phyloP scores from a whole-genome alignment of 2,888 invertebrate genomes.

The Rotaria sp. region DNA sequence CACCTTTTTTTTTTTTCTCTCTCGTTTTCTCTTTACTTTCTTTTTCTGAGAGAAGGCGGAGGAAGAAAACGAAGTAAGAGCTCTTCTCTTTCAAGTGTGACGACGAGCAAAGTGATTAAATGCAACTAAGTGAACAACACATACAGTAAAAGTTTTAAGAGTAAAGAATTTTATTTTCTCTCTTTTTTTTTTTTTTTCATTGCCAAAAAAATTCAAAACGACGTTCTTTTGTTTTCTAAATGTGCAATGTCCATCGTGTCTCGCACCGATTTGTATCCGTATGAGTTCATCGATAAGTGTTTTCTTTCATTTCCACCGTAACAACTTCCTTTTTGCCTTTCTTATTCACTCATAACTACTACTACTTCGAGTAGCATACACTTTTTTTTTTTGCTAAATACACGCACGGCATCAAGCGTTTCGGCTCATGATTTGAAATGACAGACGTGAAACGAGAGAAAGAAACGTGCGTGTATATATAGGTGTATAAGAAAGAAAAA shows the following conservation, averaged over 20 bases:
- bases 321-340: slow-evolving; percentile 19
- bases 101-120: slow-evolving; percentile 17
- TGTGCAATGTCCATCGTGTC: not conserved
- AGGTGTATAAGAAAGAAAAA: not conserved
- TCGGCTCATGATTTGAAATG: slow-evolving; percentile 22
- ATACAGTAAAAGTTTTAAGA: not conserved
- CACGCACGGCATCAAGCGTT: slow-evolving; percentile 15
- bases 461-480: not conserved
- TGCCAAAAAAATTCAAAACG: not conserved
- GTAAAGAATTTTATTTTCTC: not conserved
- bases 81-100: slow-evolving; percentile 13
- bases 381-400: not conserved
- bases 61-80: not conserved
- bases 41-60: not conserved
- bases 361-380: not conserved
- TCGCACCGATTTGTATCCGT: not conserved
- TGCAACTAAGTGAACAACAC: not conserved
- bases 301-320: slow-evolving; percentile 17
- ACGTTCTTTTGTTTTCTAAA: not conserved
- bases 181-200: not conserved
- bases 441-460: not conserved
- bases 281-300: slow-evolving; percentile 8
- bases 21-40: not conserved
- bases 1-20: not conserved
- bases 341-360: slow-evolving; percentile 4